Conservation (phyloP, 2,797 vertebrate species). For the Silurus aristotelis region DNA sequence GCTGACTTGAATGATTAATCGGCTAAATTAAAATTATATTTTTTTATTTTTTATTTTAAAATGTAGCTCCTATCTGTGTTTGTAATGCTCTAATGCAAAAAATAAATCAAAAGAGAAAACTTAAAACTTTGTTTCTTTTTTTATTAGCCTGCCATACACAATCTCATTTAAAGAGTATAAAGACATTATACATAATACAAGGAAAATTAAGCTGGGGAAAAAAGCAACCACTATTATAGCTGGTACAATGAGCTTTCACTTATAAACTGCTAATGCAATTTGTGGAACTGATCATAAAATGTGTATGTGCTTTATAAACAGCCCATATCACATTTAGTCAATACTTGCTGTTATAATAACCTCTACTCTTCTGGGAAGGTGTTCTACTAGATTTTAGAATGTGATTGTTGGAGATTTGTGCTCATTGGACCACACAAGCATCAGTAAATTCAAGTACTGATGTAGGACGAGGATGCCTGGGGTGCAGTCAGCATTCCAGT, state of each 20-base stretch:
- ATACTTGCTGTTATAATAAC: too few relatives aligned
- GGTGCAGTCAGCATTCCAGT: too few relatives aligned
- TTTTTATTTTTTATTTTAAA: neutral
- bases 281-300: too few relatives aligned
- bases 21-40: neutral
- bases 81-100: neutral
- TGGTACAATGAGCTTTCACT: neutral
- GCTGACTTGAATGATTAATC: neutral
- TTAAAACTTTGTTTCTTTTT: neutral
- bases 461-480: too few relatives aligned
- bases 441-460: too few relatives aligned
- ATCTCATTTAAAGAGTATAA: neutral
- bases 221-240: too few relatives aligned
- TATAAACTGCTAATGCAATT: neutral
- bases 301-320: too few relatives aligned
- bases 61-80: neutral
- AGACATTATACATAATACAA: neutral
- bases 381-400: too few relatives aligned
- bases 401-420: too few relatives aligned
- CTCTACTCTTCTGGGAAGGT: too few relatives aligned
- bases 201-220: neutral
- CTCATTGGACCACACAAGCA: too few relatives aligned
- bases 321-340: too few relatives aligned
- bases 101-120: neutral
- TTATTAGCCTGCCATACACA: neutral